These are phyloP conservation scores for Melanotus villosus DNA, from an alignment of 2,888 invertebrate genomes.

Conservation along the genomic window DNA sequence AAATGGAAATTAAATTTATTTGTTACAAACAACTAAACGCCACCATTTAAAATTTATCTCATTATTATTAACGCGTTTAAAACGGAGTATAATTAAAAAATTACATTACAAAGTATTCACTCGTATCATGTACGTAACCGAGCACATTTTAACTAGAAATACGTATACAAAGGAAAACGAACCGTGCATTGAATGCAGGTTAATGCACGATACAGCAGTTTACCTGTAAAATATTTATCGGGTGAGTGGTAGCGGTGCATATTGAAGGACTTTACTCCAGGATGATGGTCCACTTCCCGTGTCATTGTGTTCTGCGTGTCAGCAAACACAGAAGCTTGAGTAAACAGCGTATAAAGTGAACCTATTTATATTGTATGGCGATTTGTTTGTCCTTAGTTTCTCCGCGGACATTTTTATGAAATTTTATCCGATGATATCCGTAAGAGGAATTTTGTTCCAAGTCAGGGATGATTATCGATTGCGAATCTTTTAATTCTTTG, in stretches of 20 bases:
- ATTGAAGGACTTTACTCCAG: constrained; percentile 1
- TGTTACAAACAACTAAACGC: too few species aligned
- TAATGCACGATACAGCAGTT: constrained; percentile 9
- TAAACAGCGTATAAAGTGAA: constrained; percentile 4
- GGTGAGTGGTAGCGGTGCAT: not conserved
- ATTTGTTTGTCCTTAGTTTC: constrained; percentile 9
- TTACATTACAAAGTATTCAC: too few species aligned
- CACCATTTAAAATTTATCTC: too few species aligned
- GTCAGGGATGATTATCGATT: too few species aligned
- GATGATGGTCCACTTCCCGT: constrained; percentile 15
- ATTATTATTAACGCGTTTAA: too few species aligned
- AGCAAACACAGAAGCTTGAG: constrained; percentile 4
- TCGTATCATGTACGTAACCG: too few species aligned
- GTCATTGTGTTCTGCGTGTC: constrained; percentile 18
- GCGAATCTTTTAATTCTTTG: too few species aligned
- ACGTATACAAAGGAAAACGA: not conserved
- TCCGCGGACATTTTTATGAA: not conserved
- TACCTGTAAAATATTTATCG: constrained; percentile 18
- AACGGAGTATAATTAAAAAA: too few species aligned
- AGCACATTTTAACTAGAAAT: not conserved
- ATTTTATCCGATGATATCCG: not conserved
- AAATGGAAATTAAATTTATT: too few species aligned
- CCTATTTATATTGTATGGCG: constrained; percentile 17
- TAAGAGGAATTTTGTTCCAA: not conserved
- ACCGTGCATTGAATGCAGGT: not conserved